Conservation (phyloP, 2,113 vertebrate genomes). For the Thinocorus orbignyianus region DNA sequence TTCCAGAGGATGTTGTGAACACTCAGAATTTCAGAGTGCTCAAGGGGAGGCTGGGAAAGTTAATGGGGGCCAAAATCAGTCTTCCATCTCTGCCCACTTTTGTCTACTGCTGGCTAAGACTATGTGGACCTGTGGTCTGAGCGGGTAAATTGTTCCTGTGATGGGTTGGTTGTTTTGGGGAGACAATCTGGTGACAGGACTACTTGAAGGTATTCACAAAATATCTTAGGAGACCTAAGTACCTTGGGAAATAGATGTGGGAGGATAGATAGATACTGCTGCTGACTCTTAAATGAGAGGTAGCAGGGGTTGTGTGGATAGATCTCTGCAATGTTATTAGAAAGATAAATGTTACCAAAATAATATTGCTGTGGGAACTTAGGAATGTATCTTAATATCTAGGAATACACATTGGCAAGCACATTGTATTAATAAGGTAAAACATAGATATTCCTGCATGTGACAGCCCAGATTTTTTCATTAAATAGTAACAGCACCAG, state of each 20-base stretch:
- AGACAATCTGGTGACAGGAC: neutral
- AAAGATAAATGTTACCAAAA: constrained; percentile 49
- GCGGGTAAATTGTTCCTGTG: neutral
- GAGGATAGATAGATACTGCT: neutral
- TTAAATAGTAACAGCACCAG: constrained; percentile 24
- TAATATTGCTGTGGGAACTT: constrained; percentile 13
- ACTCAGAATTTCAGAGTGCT: neutral
- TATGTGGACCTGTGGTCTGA: neutral
- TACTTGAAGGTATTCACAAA: neutral
- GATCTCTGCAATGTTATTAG: neutral
- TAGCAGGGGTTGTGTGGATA: neutral
- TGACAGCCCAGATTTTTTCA: constrained; percentile 24
- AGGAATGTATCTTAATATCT: constrained; percentile 29
- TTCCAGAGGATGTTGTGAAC: neutral
- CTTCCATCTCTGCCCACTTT: neutral
- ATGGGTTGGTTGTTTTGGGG: neutral
- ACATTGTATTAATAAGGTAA: constrained; percentile 34
- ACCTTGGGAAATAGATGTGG: neutral
- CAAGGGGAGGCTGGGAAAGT: neutral
- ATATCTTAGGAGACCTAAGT: neutral
- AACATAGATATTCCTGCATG: constrained; percentile 22
- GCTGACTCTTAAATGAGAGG: neutral
- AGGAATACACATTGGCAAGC: constrained; percentile 25
- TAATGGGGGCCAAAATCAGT: neutral
- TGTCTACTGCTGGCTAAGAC: neutral